Evolutionary conservation across 2,797 vertebrate genomes (phyloP).

Genomic region (Chelon labrosus): DNA sequence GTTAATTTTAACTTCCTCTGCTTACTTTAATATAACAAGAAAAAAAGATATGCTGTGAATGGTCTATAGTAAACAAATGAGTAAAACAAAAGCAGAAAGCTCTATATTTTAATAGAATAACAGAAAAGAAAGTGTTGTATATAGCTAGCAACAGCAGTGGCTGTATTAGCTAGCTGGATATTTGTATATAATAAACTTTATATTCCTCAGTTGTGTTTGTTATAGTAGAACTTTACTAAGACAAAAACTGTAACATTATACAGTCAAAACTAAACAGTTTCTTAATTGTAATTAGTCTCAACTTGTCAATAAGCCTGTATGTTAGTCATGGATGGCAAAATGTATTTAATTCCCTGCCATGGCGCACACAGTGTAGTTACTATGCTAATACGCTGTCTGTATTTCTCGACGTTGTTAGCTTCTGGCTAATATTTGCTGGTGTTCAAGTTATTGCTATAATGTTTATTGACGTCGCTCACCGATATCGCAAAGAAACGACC

Average conservation of each 20-base stretch:
- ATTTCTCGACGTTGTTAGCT: neutral
- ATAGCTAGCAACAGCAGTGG: neutral
- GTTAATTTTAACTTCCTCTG: too few species aligned
- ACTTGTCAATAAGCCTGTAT: neutral
- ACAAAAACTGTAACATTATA: too few species aligned
- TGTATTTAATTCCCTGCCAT: neutral
- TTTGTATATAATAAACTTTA: too few species aligned
- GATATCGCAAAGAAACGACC: conserved; percentile 77
- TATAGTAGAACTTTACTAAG: too few species aligned
- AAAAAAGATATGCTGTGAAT: too few species aligned
- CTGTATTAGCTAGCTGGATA: neutral
- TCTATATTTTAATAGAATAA: too few species aligned
- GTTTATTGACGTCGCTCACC: conserved; percentile 61
- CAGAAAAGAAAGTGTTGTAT: neutral
- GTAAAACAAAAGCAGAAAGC: too few species aligned
- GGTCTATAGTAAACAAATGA: too few species aligned
- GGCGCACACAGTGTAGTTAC: neutral
- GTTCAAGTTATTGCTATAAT: neutral
- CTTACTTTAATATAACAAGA: too few species aligned
- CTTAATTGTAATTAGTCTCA: neutral
- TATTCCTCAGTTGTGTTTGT: too few species aligned
- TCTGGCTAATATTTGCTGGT: neutral
- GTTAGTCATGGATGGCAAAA: neutral
- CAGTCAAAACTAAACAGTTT: too few species aligned
- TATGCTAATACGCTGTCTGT: neutral